Percentiles rank a stretch among this genome's conserved stretches.
phyloP scores from a whole-genome alignment of 2,797 vertebrate species.

The Sebastes vulpes region DNA sequence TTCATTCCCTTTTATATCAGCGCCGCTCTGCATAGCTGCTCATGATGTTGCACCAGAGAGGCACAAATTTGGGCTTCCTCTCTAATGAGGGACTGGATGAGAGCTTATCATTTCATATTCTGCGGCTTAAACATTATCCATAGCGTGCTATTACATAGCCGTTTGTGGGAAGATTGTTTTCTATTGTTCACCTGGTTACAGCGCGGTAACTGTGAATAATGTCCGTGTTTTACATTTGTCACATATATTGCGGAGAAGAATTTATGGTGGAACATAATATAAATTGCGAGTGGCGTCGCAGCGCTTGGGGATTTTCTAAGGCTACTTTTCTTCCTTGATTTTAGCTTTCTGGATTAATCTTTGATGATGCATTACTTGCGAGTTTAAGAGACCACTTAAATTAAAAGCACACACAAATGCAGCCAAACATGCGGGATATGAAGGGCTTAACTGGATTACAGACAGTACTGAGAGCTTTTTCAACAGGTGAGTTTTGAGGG shows the following conservation, averaged over 20 bases:
- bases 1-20: slow-evolving; percentile 70
- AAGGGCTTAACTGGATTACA: slow-evolving; percentile 29
- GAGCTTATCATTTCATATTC: slow-evolving; percentile 29
- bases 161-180: slow-evolving; percentile 16
- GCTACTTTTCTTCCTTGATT: slow-evolving; percentile 49
- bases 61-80: slow-evolving; percentile 29
- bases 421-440: slow-evolving; percentile 43
- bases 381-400: slow-evolving; percentile 58
- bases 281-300: slow-evolving; percentile 38
- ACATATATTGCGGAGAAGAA: slow-evolving; percentile 33
- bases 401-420: slow-evolving; percentile 58
- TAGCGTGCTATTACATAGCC: background rate
- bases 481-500: slow-evolving; percentile 33
- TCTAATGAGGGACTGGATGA: slow-evolving; percentile 31
- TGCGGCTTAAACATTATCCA: background rate
- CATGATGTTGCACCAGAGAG: slow-evolving; percentile 46
- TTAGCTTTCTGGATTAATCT: slow-evolving; percentile 56
- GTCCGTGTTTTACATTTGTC: slow-evolving; percentile 40
- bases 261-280: slow-evolving; percentile 33
- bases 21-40: slow-evolving; percentile 42
- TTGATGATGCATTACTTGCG: slow-evolving; percentile 61
- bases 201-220: slow-evolving; percentile 33
- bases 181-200: slow-evolving; percentile 18
- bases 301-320: slow-evolving; percentile 27
- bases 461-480: slow-evolving; percentile 12